Percentiles rank a stretch among this genome's conserved stretches.
phyloP scores from a whole-genome alignment of 2,113 vertebrate species.

The Sitta europaea region DNA sequence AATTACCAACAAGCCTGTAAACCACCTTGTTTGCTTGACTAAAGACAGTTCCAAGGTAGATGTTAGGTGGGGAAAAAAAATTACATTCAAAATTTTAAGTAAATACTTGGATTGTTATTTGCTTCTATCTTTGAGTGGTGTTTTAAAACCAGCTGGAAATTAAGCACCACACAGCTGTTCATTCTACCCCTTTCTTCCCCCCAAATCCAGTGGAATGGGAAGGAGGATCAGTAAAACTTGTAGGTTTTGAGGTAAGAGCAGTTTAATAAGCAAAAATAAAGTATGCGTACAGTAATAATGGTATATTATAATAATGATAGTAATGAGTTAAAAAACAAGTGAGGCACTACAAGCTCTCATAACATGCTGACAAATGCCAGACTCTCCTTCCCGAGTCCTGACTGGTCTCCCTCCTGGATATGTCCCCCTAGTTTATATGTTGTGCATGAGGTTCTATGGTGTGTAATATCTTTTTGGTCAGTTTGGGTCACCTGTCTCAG shows the following conservation, averaged over 20 bases:
- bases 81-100: not conserved
- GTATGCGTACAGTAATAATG: not conserved
- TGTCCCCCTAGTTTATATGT: not conserved
- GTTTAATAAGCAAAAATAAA: not conserved
- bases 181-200: not conserved
- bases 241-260: not conserved
- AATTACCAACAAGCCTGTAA: not conserved
- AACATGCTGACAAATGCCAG: rapidly evolving
- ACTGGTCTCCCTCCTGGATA: rapidly evolving
- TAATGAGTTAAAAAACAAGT: not conserved
- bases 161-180: not conserved
- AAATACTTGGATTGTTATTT: not conserved
- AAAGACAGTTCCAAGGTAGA: not conserved
- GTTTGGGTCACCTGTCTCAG: rapidly evolving
- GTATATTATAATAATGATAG: not conserved
- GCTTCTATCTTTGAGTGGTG: not conserved
- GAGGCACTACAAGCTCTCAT: not conserved
- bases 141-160: not conserved
- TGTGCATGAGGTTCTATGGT: not conserved
- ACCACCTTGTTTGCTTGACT: not conserved
- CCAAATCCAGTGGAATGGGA: not conserved
- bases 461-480: not conserved
- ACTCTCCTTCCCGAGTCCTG: rapidly evolving
- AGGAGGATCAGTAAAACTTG: not conserved
- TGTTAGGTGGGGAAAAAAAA: not conserved